phyloP scores from a whole-genome alignment of 64 coral and sea anemone species.

The Actinia tenebrosa region DNA sequence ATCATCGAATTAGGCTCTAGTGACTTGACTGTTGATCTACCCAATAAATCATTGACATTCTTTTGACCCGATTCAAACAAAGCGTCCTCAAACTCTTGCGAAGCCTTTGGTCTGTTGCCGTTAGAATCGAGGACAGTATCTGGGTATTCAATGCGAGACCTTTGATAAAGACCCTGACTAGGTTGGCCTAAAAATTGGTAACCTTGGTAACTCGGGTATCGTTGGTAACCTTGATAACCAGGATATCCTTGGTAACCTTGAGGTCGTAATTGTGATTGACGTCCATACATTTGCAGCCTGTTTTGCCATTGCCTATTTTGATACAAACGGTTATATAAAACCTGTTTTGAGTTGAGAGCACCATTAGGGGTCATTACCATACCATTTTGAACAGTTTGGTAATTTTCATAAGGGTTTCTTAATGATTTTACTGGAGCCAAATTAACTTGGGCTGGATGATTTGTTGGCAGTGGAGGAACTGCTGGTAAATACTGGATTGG shows the following conservation, averaged over 20 bases:
- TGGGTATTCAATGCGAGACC: background rate
- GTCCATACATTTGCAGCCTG: background rate
- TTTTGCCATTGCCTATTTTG: background rate
- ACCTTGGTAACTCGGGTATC: background rate
- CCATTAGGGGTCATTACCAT: background rate
- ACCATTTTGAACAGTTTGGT: background rate
- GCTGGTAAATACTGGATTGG: background rate
- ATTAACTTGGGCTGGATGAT: background rate
- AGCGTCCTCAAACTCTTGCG: background rate
- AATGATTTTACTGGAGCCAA: background rate
- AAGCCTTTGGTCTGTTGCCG: background rate
- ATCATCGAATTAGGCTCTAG: background rate
- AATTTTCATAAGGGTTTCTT: background rate
- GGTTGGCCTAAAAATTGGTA: background rate
- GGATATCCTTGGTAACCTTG: background rate
- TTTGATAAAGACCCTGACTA: background rate
- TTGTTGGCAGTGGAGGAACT: background rate
- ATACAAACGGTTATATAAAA: background rate
- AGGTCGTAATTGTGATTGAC: background rate
- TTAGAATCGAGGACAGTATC: background rate
- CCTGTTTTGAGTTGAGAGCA: background rate
- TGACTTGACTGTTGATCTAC: background rate
- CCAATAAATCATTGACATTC: background rate
- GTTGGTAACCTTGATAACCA: background rate
- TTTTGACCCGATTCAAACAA: background rate